phyloP scores from a whole-genome alignment of 2,113 vertebrate species.

The Odocoileus virginianus region DNA sequence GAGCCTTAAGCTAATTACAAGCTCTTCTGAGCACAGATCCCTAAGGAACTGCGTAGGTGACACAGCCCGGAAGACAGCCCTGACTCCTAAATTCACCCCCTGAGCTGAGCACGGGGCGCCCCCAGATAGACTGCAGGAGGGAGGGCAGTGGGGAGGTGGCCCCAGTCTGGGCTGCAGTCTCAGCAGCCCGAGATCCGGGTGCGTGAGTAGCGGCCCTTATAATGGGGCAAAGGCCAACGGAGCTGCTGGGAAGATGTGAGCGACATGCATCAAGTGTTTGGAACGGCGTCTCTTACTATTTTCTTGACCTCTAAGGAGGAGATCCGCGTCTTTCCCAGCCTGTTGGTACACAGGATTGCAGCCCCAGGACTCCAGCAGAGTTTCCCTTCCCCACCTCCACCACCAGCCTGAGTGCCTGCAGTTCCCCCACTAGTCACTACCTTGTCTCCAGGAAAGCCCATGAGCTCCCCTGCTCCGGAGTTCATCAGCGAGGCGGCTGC shows the following conservation, averaged over 20 bases:
- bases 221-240: background rate
- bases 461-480: background rate
- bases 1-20: background rate
- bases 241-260: background rate
- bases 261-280: background rate
- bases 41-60: background rate
- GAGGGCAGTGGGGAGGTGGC: too few relatives aligned
- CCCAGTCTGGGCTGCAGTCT: fast-evolving
- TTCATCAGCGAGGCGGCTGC: background rate
- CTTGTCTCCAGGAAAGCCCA: background rate
- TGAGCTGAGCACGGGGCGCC: background rate
- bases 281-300: background rate
- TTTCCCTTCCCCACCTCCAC: too few relatives aligned
- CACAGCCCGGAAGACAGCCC: background rate
- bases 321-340: background rate
- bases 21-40: background rate
- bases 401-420: background rate
- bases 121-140: background rate
- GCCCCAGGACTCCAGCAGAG: background rate
- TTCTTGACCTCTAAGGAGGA: background rate
- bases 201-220: fast-evolving
- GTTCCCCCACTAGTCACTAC: fast-evolving
- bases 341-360: fast-evolving
- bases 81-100: background rate
- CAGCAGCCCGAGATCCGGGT: background rate